Evolutionary conservation across 1,140 invertebrate genomes (phyloP).

Genomic region (Spodoptera frugiperda): DNA sequence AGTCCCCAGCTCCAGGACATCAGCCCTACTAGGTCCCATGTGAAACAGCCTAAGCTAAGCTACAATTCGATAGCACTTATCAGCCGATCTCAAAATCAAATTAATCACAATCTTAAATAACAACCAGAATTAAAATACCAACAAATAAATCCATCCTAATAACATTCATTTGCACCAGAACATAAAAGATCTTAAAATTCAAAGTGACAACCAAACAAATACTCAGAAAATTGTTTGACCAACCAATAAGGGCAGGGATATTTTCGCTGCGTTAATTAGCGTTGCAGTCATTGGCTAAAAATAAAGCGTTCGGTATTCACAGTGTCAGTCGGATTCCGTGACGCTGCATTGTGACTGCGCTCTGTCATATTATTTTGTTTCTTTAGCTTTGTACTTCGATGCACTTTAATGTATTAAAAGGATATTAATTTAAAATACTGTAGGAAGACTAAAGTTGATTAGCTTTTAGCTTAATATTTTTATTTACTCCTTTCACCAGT

Average conservation of each 20-base stretch:
- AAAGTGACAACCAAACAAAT: neutral
- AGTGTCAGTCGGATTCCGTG: slow-evolving; percentile 19
- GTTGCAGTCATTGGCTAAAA: slow-evolving; percentile 3
- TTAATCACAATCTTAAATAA: no score
- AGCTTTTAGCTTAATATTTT: no score
- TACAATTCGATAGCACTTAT: no score
- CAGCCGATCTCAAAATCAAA: no score
- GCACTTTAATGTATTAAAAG: neutral
- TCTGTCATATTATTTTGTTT: neutral
- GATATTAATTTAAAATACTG: neutral
- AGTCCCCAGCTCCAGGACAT: no score
- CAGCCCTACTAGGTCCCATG: no score
- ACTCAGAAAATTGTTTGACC: neutral
- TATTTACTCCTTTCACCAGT: no score
- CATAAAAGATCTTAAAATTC: no score
- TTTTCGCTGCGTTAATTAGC: slow-evolving; percentile 30
- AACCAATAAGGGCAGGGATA: neutral
- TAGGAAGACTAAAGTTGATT: neutral
- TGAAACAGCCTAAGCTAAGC: no score
- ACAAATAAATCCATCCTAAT: no score
- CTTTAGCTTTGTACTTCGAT: neutral
- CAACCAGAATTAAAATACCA: no score
- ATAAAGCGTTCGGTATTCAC: slow-evolving; percentile 19
- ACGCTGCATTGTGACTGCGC: slow-evolving; percentile 1
- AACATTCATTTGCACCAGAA: no score